Evolutionary conservation across 2,797 vertebrate species (phyloP), one percentile per base, ranked within the genome.

Genomic region (Novumbra hubbsi): DNA sequence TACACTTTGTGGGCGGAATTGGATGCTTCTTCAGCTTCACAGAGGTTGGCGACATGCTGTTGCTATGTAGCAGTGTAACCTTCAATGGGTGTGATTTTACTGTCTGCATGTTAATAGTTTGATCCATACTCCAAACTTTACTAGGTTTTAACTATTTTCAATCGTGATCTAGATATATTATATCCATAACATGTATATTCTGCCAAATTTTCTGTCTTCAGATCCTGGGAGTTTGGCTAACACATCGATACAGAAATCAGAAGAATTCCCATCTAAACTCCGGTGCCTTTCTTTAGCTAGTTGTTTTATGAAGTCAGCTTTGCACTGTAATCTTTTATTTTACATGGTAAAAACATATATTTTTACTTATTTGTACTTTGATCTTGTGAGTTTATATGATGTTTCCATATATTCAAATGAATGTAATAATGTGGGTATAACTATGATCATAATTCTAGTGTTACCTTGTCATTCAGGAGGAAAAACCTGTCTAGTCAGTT

Each of bases 21-120:
- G 96, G 97, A 27, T 94, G 98, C 73, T 98, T 99, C 92, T 99
- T 99, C 93, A 98, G 97, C 79, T 98, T 98, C 73, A 97, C 97
- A n/a, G 97, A 99, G 96, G 97, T 98, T 73, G 63, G 94, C 68
- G 3, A 79, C 62, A 28, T 64, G 62, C 62, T 32, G 30, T 63
- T 28, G 60, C 62, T 16, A 8, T 28, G 32, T 30, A 64, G 28
- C 28, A 32, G 2, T 19, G 30, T n/a, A 17, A 30, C 16, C 9
- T 28, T 1, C 27, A 32, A 16, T 30, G 28, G 28, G 28, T 64
- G 30, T 6, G 19, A 64, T 34, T 9, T 64, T n/a, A 21, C 34
- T 38, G 55, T 60, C 55, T 60, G 55, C 55, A 60, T 60, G 21
- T 24, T 60, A 12, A 45, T 45, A 11, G 12, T 60, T 17, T 60